phyloP scores from a whole-genome alignment of 2,113 vertebrate genomes.

The Speoplatyrhinus poulsoni region DNA sequence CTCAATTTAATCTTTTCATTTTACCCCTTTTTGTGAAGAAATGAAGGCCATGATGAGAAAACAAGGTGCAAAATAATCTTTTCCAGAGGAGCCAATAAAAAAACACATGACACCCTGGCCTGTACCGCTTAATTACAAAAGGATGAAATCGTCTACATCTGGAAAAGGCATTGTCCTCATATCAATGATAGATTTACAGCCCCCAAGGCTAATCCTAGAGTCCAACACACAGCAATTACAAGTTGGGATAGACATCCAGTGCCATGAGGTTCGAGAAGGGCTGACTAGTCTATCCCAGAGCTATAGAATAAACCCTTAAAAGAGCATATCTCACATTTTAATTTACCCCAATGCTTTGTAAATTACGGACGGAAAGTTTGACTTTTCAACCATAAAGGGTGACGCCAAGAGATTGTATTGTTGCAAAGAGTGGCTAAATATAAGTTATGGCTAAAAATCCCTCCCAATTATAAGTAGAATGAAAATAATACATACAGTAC shows the following conservation, averaged over 20 bases:
- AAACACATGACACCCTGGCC: slow-evolving; percentile 80
- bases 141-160: slow-evolving; percentile 84
- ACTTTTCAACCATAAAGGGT: background rate
- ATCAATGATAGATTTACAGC: slow-evolving; percentile 80
- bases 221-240: slow-evolving; percentile 75
- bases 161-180: slow-evolving; percentile 79
- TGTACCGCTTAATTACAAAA: slow-evolving; percentile 83
- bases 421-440: slow-evolving; percentile 9
- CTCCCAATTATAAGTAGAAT: slow-evolving; percentile 2
- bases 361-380: slow-evolving; percentile 1
- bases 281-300: slow-evolving; percentile 48
- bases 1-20: slow-evolving; percentile 54
- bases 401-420: background rate
- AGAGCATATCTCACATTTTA: slow-evolving; percentile 51
- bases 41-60: slow-evolving; percentile 81
- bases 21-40: slow-evolving; percentile 57
- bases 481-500: slow-evolving; percentile 4
- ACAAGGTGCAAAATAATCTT: slow-evolving; percentile 82
- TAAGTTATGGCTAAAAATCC: slow-evolving; percentile 6
- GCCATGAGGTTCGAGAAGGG: slow-evolving; percentile 55
- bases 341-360: slow-evolving; percentile 9
- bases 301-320: slow-evolving; percentile 13
- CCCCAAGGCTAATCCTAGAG: slow-evolving; percentile 71
- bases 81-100: slow-evolving; percentile 80
- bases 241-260: slow-evolving; percentile 55